These are phyloP conservation scores for Linurgus olivaceus DNA, from an alignment of 2,797 vertebrate genomes.

Conservation along the genomic window DNA sequence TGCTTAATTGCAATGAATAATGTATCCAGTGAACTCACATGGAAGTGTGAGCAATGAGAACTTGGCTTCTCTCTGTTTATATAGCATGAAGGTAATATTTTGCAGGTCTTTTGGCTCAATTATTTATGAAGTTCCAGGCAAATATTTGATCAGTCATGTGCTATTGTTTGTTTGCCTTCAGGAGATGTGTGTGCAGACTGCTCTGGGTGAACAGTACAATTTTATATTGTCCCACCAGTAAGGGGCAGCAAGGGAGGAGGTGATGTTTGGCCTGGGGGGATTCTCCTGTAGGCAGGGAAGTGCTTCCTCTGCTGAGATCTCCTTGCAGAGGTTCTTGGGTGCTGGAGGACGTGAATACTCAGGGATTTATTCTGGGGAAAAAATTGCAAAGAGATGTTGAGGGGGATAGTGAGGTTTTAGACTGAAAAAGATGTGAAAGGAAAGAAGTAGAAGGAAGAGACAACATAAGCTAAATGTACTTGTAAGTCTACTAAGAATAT, in stretches of 20 bases:
- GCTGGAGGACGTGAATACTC: neutral
- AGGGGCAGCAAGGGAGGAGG: neutral
- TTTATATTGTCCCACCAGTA: neutral
- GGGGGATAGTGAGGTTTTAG: neutral
- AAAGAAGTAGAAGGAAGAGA: neutral
- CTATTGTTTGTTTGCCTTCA: neutral
- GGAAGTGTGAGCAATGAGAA: neutral
- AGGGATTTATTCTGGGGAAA: neutral
- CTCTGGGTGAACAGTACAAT: neutral
- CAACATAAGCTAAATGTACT: neutral
- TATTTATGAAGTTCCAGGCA: constrained; percentile 3
- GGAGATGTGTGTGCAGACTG: neutral
- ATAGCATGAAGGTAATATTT: neutral
- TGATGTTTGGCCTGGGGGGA: neutral
- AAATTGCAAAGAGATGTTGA: neutral
- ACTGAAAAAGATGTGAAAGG: neutral
- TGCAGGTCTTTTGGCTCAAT: neutral
- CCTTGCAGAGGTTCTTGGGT: neutral
- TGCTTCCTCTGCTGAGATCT: neutral
- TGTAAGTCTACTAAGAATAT: neutral
- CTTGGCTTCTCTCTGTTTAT: constrained; percentile 2
- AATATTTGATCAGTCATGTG: constrained; percentile 12
- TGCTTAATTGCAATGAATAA: constrained; percentile 33
- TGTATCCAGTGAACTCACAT: constrained; percentile 1
- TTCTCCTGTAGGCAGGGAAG: neutral